Evolutionary conservation across 2,797 vertebrate genomes (phyloP).

Genomic region (Tapera naevia): DNA sequence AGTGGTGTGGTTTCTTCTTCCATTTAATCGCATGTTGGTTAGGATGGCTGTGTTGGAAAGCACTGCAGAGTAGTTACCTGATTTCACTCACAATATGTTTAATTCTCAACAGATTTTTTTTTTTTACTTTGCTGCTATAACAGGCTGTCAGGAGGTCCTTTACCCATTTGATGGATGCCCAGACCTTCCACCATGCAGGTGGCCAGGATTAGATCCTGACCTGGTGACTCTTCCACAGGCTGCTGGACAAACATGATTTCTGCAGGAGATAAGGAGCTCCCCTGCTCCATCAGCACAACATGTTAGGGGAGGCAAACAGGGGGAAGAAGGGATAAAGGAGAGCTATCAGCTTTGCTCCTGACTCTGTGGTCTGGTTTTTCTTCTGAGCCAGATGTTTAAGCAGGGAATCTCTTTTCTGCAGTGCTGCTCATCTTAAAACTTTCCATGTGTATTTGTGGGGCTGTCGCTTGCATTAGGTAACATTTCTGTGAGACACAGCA

Average conservation of each 20-base stretch:
- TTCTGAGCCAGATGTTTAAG: neutral
- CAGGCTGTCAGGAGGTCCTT: neutral
- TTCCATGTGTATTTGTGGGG: neutral
- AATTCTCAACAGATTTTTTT: neutral
- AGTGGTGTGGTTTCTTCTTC: neutral
- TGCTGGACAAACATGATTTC: too few relatives aligned
- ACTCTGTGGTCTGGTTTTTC: neutral
- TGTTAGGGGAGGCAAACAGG: neutral
- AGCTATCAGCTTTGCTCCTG: neutral
- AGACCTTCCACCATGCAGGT: neutral
- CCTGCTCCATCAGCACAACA: accelerated
- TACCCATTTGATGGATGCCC: neutral
- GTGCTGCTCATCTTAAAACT: neutral
- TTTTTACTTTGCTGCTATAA: neutral
- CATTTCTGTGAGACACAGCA: neutral
- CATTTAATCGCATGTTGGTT: neutral
- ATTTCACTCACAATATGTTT: neutral
- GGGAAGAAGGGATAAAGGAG: neutral
- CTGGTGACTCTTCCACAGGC: too few relatives aligned
- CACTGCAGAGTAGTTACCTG: neutral
- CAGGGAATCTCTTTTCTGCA: neutral
- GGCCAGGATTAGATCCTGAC: too few relatives aligned
- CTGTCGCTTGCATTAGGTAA: neutral
- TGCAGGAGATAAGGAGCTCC: too few relatives aligned
- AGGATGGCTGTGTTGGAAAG: neutral